Percentiles rank a stretch among this genome's conserved stretches.
Conservation (phyloP, 2,113 vertebrate species). For the Scomber scombrus region DNA sequence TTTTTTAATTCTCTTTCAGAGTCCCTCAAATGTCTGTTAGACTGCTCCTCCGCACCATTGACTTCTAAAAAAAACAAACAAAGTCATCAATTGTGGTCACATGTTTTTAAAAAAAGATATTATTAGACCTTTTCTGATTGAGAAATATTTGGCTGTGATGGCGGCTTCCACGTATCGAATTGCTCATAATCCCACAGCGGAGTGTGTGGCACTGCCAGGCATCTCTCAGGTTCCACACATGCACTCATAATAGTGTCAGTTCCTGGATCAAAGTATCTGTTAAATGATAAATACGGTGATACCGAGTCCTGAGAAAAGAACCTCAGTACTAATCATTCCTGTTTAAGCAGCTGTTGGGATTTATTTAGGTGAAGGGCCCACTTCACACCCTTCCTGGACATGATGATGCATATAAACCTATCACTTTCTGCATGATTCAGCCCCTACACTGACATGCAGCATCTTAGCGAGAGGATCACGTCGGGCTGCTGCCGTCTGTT, state of each 20-base stretch:
- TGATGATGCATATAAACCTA: constrained; percentile 39
- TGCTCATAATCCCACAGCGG: background rate
- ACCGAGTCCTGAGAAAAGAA: background rate
- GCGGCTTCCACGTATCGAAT: background rate
- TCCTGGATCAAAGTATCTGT: background rate
- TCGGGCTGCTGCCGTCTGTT: background rate
- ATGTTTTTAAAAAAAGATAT: too few relatives aligned
- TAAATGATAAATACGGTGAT: background rate
- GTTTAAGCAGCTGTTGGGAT: constrained; percentile 28
- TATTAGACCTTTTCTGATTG: background rate
- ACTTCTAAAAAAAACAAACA: too few relatives aligned
- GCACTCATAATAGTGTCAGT: background rate
- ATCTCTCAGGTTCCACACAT: constrained; percentile 3
- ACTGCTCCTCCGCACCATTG: too few relatives aligned
- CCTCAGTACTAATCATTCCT: constrained; percentile 1
- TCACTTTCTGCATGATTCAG: constrained; percentile 51
- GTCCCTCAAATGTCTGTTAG: too few relatives aligned
- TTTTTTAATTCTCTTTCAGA: too few relatives aligned
- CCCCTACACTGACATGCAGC: background rate
- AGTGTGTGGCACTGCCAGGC: background rate
- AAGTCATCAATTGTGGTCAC: too few relatives aligned
- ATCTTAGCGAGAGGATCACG: constrained; percentile 11
- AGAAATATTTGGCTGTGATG: background rate
- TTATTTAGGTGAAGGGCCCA: constrained; percentile 23
- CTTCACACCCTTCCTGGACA: constrained; percentile 34